phyloP scores from a whole-genome alignment of 2,888 invertebrate genomes.

The Sicus ferrugineus region DNA sequence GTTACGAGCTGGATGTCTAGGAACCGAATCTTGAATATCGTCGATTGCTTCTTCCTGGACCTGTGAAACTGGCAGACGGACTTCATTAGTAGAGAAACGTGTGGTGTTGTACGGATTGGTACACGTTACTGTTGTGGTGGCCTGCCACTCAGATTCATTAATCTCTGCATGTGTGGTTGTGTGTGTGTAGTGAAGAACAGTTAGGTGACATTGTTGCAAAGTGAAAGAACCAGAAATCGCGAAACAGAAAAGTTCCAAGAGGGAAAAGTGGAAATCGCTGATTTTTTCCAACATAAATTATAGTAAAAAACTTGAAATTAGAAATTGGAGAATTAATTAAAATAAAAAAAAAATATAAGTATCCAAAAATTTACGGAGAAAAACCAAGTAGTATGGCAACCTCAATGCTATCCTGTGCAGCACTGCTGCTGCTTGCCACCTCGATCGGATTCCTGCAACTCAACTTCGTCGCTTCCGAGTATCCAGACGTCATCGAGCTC shows the following conservation, averaged over 20 bases:
- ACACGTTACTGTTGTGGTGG: not conserved
- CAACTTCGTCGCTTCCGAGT: slow-evolving; percentile 44
- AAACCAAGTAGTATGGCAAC: slow-evolving; percentile 34
- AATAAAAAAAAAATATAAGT: not conserved
- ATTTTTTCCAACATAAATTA: too few species aligned
- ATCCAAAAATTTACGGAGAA: not conserved
- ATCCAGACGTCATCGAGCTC: slow-evolving; percentile 63
- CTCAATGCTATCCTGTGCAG: slow-evolving; percentile 44
- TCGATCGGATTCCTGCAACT: slow-evolving; percentile 14
- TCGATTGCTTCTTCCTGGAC: slow-evolving; percentile 28
- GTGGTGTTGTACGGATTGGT: slow-evolving; percentile 9
- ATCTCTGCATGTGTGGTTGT: slow-evolving; percentile 12
- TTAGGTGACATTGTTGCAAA: slow-evolving; percentile 54
- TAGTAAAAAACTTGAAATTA: too few species aligned
- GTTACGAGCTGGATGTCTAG: slow-evolving; percentile 58
- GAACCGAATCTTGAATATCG: slow-evolving; percentile 30
- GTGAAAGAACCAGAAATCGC: slow-evolving; percentile 19
- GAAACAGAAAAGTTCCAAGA: not conserved
- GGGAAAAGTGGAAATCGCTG: not conserved
- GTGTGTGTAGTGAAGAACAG: slow-evolving; percentile 46
- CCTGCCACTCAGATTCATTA: not conserved
- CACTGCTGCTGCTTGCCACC: slow-evolving; percentile 38
- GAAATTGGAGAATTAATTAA: too few species aligned
- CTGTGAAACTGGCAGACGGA: slow-evolving; percentile 18
- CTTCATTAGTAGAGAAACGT: slow-evolving; percentile 25